Conservation (phyloP, 2,113 vertebrate genomes). For the Thunnus maccoyii region DNA sequence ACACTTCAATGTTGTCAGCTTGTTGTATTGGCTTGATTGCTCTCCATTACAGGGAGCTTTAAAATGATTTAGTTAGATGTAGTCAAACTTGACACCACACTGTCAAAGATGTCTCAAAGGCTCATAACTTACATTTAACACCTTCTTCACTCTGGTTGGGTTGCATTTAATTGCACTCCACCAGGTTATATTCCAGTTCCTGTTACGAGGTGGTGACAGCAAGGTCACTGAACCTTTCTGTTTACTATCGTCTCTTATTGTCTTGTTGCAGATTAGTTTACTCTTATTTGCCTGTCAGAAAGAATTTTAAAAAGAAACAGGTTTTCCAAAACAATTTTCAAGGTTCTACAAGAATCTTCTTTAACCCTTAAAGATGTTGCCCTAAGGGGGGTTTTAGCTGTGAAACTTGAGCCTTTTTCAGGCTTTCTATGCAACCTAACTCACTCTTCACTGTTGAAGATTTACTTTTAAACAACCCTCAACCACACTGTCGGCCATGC, state of each 20-base stretch:
- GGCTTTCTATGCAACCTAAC: background rate
- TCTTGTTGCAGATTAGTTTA: background rate
- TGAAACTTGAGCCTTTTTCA: background rate
- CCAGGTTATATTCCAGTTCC: slow-evolving; percentile 5
- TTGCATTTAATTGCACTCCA: slow-evolving; percentile 19
- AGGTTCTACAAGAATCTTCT: background rate
- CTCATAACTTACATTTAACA: slow-evolving; percentile 5
- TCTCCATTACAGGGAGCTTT: background rate
- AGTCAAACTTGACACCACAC: slow-evolving; percentile 13
- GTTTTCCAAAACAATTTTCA: slow-evolving; percentile 5
- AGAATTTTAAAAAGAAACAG: background rate
- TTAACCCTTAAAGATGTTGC: background rate
- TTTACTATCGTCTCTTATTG: background rate
- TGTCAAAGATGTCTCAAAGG: background rate
- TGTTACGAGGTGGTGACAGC: background rate
- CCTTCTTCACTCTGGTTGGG: background rate
- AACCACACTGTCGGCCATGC: slow-evolving; percentile 29
- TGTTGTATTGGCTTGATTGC: background rate
- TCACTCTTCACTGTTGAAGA: slow-evolving; percentile 13
- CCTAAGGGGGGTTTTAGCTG: background rate
- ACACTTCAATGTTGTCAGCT: background rate
- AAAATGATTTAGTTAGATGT: background rate
- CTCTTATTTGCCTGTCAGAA: background rate
- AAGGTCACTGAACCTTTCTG: background rate
- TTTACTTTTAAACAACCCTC: slow-evolving; percentile 33